Base-by-base conservation (phyloP, 37 sponge, comb jelly and placozoan species). In the Mnemiopsis leidyi region DNA sequence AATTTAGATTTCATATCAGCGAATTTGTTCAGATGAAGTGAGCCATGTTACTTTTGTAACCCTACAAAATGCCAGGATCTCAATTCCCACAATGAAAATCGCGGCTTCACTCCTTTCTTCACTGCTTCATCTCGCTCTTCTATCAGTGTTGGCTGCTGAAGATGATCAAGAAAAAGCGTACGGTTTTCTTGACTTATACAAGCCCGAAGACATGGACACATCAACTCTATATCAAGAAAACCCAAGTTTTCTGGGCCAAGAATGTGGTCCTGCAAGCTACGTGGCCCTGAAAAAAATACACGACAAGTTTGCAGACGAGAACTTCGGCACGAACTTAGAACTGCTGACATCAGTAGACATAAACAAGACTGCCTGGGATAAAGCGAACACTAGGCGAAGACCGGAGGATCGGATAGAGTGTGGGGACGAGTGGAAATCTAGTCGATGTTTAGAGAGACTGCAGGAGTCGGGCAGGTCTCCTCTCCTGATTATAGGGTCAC, bases 381-480 rank as follows among this genome's bases (percentile, higher is more conserved):
- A 38, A 13, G 61, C 61, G 61, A 29, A 61, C 3, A 38, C 0
- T 23, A 9, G 61, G 61, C 25, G 2, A 13, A 39, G 39, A 1
- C 2, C 1, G 29, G 9, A 61, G 0, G 23, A 23, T 0, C 9
- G 21, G 1, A 40, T 32, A 25, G 48, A 85, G 24, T 85, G 90
- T 85, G 90, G 90, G 26, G 90, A 85, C 48, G 90, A 36, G 20
- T 85, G 90, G 90, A 85, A 85, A 26, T 36, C 90, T 20, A 37
- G 61, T 5, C 40, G 90, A 33, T 85, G 90, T 26, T 37, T 85
- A 20, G 61, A 40, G 20, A 85, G 61, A 38, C 61, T 85, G 24
- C 23, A 16, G 48, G 61, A 85, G 29, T 7, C 24, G 25, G 48
- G 26, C 3, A 36, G 35, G 48, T 20, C 5, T 7, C 25, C 35